These are phyloP conservation scores for Rhombomys opimus DNA, from an alignment of 2,113 vertebrate species.

Conservation along the genomic window DNA sequence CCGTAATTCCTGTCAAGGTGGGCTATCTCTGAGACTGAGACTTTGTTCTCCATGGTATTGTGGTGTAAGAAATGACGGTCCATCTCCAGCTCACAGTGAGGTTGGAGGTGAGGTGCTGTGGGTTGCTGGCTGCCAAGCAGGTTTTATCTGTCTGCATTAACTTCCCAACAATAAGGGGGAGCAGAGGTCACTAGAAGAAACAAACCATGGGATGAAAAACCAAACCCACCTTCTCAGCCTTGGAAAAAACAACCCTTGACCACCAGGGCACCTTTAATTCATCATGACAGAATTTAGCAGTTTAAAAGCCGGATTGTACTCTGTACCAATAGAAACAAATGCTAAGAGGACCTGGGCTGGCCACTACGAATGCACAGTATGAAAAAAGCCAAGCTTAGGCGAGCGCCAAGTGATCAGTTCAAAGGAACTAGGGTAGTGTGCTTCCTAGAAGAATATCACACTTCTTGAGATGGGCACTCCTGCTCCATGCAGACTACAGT, in stretches of 20 bases:
- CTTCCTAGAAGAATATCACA: background rate
- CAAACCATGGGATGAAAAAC: slow-evolving; percentile 89
- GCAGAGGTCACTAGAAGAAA: slow-evolving; percentile 88
- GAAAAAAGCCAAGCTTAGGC: slow-evolving; percentile 74
- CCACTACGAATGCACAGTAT: slow-evolving; percentile 52
- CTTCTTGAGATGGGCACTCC: slow-evolving; percentile 46
- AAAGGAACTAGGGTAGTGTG: slow-evolving; percentile 63
- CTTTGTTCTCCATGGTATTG: slow-evolving; percentile 64
- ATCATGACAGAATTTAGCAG: slow-evolving; percentile 84
- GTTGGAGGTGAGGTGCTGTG: slow-evolving; percentile 62
- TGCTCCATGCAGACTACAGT: slow-evolving; percentile 57
- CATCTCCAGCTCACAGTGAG: slow-evolving; percentile 66
- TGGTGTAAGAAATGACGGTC: slow-evolving; percentile 49
- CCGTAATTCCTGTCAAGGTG: background rate
- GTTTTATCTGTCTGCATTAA: slow-evolving; percentile 89
- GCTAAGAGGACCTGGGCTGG: slow-evolving; percentile 52
- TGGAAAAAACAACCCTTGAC: slow-evolving; percentile 82
- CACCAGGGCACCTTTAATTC: slow-evolving; percentile 84
- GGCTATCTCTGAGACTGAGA: slow-evolving; percentile 61
- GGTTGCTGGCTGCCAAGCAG: slow-evolving; percentile 80
- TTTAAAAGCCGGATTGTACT: slow-evolving; percentile 86
- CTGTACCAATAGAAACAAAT: slow-evolving; percentile 83
- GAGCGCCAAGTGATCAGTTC: slow-evolving; percentile 69
- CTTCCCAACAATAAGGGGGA: slow-evolving; percentile 89
- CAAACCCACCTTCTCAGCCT: slow-evolving; percentile 87